Evolutionary conservation across 1,140 invertebrate genomes (phyloP).

Genomic region (Lasioglossum albipes): DNA sequence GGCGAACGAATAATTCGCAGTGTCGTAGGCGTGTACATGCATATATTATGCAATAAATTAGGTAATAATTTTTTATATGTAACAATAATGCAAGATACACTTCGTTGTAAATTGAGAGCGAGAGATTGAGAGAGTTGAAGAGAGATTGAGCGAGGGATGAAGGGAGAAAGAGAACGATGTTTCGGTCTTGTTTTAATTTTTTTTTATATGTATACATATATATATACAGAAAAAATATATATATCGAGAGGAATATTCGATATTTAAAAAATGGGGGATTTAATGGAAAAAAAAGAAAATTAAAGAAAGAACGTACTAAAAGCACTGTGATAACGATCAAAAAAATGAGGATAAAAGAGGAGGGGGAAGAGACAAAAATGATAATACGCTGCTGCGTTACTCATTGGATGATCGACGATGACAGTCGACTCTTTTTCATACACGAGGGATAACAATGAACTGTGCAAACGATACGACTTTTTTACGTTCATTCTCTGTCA

Average conservation of each 20-base stretch:
- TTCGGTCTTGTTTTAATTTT: constrained; percentile 35
- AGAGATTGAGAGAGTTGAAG: too few relatives aligned
- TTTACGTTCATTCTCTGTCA: constrained; percentile 39
- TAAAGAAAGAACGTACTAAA: constrained; percentile 33
- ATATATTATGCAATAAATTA: constrained; percentile 48
- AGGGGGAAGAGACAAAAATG: neutral
- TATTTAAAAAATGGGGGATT: constrained; percentile 2
- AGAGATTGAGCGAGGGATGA: too few relatives aligned
- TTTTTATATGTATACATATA: constrained; percentile 2
- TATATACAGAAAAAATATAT: neutral
- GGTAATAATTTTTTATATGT: constrained; percentile 29
- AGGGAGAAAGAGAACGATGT: neutral
- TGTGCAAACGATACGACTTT: constrained; percentile 18
- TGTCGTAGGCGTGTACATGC: constrained; percentile 28
- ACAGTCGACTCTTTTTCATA: constrained; percentile 37
- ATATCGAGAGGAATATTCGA: constrained; percentile 34
- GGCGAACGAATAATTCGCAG: constrained; percentile 4
- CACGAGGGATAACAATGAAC: too few relatives aligned
- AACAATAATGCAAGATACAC: constrained; percentile 38
- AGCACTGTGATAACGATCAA: constrained; percentile 53
- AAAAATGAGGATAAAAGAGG: neutral
- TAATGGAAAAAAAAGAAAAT: too few relatives aligned
- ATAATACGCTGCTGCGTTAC: neutral
- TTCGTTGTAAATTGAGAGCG: constrained; percentile 8
- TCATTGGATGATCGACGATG: constrained; percentile 13